Conservation (phyloP, 2,888 invertebrate genomes). For the Xestia ashworthii region DNA sequence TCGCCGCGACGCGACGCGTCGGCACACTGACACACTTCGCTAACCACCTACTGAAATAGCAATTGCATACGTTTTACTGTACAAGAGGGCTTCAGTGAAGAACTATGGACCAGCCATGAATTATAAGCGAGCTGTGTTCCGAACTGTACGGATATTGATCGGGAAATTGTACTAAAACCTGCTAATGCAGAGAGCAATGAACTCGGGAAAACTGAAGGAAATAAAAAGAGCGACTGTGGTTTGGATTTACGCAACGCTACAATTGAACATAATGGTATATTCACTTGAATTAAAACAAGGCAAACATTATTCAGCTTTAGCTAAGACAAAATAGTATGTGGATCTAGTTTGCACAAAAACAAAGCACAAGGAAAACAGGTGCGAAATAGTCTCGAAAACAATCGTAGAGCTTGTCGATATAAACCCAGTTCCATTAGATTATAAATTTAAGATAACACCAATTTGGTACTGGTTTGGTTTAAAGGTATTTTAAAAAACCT, state of each 20-base stretch:
- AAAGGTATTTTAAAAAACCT: conserved; percentile 46
- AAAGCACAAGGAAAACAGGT: conserved; percentile 58
- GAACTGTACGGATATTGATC: conserved; percentile 41
- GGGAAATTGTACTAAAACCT: conserved; percentile 24
- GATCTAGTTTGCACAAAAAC: conserved; percentile 46
- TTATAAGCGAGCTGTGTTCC: conserved; percentile 40
- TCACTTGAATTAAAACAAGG: conserved; percentile 21
- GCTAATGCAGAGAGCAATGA: conserved; percentile 27
- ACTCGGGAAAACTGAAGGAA: conserved; percentile 36
- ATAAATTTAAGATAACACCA: conserved; percentile 54
- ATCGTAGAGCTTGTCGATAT: conserved; percentile 34
- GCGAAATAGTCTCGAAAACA: conserved; percentile 54
- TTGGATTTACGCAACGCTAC: conserved; percentile 1
- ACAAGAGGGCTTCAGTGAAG: conserved; percentile 61
- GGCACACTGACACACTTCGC: conserved; percentile 85
- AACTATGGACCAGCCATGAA: conserved; percentile 42
- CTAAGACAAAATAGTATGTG: conserved; percentile 40
- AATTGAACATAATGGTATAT: conserved; percentile 12
- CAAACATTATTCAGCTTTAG: conserved; percentile 14
- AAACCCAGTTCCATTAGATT: conserved; percentile 48
- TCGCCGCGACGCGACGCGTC: conserved; percentile 82
- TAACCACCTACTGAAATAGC: conserved; percentile 82
- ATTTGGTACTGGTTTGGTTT: conserved; percentile 45
- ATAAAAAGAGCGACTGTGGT: conserved; percentile 1
- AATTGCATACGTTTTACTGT: conserved; percentile 74